Percentiles rank a stretch among this genome's conserved stretches.
Conservation (phyloP, 2,113 vertebrate genomes). For the Tragelaphus strepsiceros region DNA sequence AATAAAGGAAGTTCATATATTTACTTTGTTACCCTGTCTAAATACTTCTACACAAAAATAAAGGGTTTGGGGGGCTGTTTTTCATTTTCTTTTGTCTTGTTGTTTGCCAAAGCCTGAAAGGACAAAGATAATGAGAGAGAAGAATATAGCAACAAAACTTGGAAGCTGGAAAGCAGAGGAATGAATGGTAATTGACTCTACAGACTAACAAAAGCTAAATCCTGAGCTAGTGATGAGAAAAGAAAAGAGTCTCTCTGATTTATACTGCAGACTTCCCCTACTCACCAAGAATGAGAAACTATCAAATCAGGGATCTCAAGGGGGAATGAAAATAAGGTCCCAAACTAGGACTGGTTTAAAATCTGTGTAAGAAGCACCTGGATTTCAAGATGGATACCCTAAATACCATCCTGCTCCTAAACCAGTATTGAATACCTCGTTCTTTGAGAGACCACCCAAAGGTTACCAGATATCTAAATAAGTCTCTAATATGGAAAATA, state of each 20-base stretch:
- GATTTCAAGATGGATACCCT: not conserved
- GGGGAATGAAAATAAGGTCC: not conserved
- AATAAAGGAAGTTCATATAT: not conserved
- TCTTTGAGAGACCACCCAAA: not conserved
- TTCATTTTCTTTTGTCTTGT: not conserved
- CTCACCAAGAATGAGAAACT: not conserved
- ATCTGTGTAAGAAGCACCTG: not conserved
- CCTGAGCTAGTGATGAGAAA: not conserved
- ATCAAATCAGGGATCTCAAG: not conserved
- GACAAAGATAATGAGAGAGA: not conserved
- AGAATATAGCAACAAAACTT: not conserved
- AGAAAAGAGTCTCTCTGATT: not conserved
- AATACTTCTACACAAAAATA: not conserved
- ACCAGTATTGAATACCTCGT: not conserved
- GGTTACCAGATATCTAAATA: not conserved
- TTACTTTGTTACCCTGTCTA: slow-evolving; percentile 4
- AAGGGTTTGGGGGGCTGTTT: not conserved
- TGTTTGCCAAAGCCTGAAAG: not conserved
- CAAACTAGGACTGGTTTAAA: not conserved
- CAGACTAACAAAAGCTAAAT: not conserved
- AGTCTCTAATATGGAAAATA: not conserved
- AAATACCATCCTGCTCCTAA: not conserved
- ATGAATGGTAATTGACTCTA: not conserved
- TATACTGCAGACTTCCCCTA: not conserved
- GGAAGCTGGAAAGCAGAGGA: not conserved